Conservation (phyloP, 2,888 invertebrate species). For the Koerneria pararmatus region DNA sequence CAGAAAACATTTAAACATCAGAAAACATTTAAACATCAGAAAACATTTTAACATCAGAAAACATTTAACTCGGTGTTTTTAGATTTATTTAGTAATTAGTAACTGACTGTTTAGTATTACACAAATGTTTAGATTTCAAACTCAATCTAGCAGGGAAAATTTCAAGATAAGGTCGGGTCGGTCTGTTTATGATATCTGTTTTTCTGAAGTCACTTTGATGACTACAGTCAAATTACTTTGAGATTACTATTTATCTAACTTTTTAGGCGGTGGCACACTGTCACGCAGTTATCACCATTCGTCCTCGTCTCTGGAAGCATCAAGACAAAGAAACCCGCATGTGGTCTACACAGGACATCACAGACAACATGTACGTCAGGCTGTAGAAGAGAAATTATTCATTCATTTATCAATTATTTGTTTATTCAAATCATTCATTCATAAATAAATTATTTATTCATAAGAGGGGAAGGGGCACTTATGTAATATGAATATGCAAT, state of each 20-base stretch:
- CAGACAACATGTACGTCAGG: slow-evolving; percentile 41
- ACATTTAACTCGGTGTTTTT: no score
- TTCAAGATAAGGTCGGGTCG: no score
- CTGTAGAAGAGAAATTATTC: not conserved
- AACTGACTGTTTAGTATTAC: not conserved
- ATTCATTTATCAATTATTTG: not conserved
- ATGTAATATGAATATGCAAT: no score
- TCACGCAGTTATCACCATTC: slow-evolving; percentile 55
- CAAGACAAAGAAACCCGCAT: slow-evolving; percentile 51
- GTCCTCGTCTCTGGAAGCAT: slow-evolving; percentile 51
- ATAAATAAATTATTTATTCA: no score
- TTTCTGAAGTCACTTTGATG: slow-evolving; percentile 10
- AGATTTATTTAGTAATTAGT: not conserved
- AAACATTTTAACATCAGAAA: no score
- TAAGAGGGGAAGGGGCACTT: no score
- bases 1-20: no score
- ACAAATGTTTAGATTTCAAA: not conserved
- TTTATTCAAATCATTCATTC: not conserved
- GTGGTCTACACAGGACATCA: slow-evolving; percentile 58
- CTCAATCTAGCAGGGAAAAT: no score
- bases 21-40: no score
- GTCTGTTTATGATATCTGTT: no score
- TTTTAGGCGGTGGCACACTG: slow-evolving; percentile 50
- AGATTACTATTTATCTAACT: not conserved
- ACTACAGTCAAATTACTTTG: not conserved